phyloP scores from a whole-genome alignment of 2,797 vertebrate genomes.

The Sarcoramphus papa region DNA sequence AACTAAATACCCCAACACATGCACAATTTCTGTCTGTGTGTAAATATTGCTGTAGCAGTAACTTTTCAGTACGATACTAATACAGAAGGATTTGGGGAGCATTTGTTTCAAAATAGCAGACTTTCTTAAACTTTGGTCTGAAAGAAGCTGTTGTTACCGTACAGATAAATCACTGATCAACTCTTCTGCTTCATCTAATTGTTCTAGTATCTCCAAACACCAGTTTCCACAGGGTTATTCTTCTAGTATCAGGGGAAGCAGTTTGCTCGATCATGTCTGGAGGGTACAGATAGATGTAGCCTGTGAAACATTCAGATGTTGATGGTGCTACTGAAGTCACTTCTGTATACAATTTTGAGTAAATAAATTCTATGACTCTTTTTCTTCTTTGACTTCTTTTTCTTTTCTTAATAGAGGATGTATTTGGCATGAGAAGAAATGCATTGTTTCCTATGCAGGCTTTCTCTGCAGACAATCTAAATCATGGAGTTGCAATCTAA shows the following conservation, averaged over 20 bases:
- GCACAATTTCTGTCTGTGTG: background rate
- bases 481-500: background rate
- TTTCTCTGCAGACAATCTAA: constrained; percentile 24
- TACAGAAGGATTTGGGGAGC: background rate
- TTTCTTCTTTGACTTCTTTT: background rate
- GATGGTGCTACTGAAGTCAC: background rate
- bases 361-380: background rate
- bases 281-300: background rate
- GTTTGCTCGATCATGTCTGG: background rate
- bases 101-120: background rate
- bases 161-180: background rate
- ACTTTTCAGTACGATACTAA: background rate
- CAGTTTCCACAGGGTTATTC: background rate
- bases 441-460: background rate
- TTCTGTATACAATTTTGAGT: background rate
- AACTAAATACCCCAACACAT: background rate
- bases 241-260: background rate
- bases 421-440: constrained; percentile 5
- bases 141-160: background rate
- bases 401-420: background rate
- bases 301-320: background rate
- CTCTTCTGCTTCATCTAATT: background rate
- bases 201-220: background rate
- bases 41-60: background rate
- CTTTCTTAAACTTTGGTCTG: background rate